Percentiles rank a stretch among this genome's conserved stretches.
Evolutionary conservation across 2,113 vertebrate genomes (phyloP).

Genomic region (Herpailurus yagouaroundi): DNA sequence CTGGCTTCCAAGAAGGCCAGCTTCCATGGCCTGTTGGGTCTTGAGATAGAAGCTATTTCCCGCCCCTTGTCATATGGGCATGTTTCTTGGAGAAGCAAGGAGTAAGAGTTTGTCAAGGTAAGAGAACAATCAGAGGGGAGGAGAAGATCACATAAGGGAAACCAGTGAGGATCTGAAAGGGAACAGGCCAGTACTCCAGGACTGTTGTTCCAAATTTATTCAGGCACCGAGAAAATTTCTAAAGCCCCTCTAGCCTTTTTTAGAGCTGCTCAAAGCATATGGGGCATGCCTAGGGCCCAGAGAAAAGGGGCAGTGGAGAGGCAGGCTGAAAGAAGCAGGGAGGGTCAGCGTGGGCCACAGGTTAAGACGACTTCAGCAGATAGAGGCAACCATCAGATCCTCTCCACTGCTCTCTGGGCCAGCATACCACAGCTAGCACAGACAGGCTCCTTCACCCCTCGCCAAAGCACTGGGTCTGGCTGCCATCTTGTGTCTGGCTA

Average conservation of each 20-base stretch:
- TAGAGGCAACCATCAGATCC: accelerated
- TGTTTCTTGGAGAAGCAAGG: not conserved
- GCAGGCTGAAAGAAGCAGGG: not conserved
- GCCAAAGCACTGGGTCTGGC: too few species aligned
- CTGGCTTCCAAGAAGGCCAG: not conserved
- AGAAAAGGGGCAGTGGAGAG: not conserved
- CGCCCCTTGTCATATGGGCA: too few species aligned
- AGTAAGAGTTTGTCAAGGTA: not conserved
- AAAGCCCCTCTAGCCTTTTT: not conserved
- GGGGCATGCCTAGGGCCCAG: not conserved
- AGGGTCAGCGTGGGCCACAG: not conserved
- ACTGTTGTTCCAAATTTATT: not conserved
- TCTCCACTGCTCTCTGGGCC: accelerated
- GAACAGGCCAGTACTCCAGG: not conserved
- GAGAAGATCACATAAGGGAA: not conserved
- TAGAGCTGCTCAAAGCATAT: not conserved
- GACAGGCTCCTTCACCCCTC: accelerated
- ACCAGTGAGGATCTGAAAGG: not conserved
- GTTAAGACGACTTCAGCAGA: not conserved
- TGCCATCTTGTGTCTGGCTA: not conserved
- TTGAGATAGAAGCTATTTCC: not conserved
- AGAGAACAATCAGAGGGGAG: not conserved
- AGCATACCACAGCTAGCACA: accelerated
- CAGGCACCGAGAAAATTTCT: not conserved
- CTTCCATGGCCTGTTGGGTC: accelerated